Evolutionary conservation across 2,113 vertebrate species (phyloP).

Genomic region (Taxidea taxus): DNA sequence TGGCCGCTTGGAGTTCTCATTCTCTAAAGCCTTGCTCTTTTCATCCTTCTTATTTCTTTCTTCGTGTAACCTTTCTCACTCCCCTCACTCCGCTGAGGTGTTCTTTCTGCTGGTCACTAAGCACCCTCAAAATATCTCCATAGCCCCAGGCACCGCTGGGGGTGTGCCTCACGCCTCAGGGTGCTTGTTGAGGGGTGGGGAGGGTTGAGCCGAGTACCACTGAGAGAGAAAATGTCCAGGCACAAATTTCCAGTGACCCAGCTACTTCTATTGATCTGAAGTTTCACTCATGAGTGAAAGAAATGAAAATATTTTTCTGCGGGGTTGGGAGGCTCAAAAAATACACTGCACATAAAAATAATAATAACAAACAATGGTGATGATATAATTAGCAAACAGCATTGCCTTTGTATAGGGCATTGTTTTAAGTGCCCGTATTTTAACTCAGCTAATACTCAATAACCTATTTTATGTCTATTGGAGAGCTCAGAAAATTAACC

Average conservation of each 20-base stretch:
- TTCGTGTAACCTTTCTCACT: not conserved
- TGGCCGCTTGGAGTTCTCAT: not conserved
- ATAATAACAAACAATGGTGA: not conserved
- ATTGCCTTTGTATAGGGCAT: not conserved
- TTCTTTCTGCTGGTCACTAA: not conserved
- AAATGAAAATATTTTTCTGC: not conserved
- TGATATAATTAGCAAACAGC: not conserved
- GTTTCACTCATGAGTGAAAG: not conserved
- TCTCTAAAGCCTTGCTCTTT: not conserved
- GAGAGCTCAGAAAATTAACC: constrained; percentile 16
- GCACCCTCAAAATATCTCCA: not conserved
- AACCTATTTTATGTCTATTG: not conserved
- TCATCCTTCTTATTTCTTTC: not conserved
- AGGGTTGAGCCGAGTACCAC: not conserved
- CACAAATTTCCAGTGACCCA: not conserved
- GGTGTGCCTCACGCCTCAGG: not conserved
- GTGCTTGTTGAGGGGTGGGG: not conserved
- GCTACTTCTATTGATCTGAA: not conserved
- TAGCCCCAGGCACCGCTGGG: not conserved
- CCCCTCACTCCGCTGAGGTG: not conserved
- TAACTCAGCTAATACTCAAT: not conserved
- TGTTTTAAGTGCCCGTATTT: not conserved
- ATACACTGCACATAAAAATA: not conserved
- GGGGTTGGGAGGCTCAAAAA: not conserved
- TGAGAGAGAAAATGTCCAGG: not conserved